These are phyloP conservation scores for Melopsittacus undulatus DNA, from an alignment of 2,797 vertebrate species.

Conservation along the genomic window DNA sequence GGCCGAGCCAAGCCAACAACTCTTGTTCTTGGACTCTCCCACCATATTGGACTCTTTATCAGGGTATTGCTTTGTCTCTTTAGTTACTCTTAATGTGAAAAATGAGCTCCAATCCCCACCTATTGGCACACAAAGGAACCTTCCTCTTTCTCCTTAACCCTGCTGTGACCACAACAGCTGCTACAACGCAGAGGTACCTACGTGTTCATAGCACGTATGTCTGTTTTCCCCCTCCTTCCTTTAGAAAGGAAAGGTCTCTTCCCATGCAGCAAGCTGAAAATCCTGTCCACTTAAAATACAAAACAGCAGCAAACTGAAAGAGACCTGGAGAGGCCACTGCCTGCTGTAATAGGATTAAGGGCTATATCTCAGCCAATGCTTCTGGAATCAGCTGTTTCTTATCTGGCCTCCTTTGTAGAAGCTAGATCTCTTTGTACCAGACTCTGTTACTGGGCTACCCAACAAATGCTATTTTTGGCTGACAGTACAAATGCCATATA, in stretches of 20 bases:
- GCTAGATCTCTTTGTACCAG: conserved; percentile 32
- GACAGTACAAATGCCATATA: not conserved
- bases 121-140: conserved; percentile 53
- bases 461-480: conserved; percentile 36
- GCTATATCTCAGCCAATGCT: conserved; percentile 43
- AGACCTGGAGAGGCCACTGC: conserved; percentile 8
- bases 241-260: not conserved
- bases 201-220: fast-evolving
- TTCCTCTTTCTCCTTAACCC: conserved; percentile 52
- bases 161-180: not conserved
- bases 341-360: conserved; percentile 43
- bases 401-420: conserved; percentile 51
- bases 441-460: conserved; percentile 28
- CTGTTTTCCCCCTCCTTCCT: not conserved
- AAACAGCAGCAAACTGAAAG: conserved; percentile 5
- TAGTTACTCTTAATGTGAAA: conserved; percentile 45
- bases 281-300: conserved; percentile 4
- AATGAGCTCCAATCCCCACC: conserved; percentile 49
- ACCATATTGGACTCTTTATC: conserved; percentile 30
- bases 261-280: not conserved
- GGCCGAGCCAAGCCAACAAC: not conserved
- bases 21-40: conserved; percentile 5
- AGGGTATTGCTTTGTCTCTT: not conserved
- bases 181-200: not conserved
- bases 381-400: conserved; percentile 60